Base-by-base conservation (phyloP, 2,113 vertebrate genomes). In the Ailurus styani region DNA sequence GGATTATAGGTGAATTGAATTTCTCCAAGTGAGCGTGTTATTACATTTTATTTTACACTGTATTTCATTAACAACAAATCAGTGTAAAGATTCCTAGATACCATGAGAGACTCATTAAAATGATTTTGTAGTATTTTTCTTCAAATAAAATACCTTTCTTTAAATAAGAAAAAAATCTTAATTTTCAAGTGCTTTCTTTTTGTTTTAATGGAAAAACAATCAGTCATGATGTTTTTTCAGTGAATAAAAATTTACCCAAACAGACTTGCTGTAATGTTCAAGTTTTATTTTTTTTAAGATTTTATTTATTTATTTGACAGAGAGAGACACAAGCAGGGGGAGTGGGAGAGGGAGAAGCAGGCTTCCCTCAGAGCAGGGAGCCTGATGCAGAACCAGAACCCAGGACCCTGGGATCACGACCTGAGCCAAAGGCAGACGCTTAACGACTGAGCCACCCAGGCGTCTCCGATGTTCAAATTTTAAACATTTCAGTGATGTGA, bases 1-100 rank as follows among this genome's bases (percentile, higher is more conserved):
- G 60, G 90, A 86, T 90, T 90, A 94, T 20, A 62, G 47, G 20
- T 77, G 66, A 86, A 78, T 92, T 91, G 89, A 77, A 89, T 89
- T 94, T 87, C 52, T 93, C 55, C 37, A 90, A 95, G 18, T 60
- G 29, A 91, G 34, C 17, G 81, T 42, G 77, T 92, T 88, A 68
- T 84, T 93, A 60, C 40, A 75, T 95, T 91, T 91, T n/a, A 60
- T 73, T 93, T 96, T 89, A 83, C 8, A 47, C 47, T 97, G 52
- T 45, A 88, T 84, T 96, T 95, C 60, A 91, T 70, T 90, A 66
- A 94, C 64, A 92, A 81, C 12, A 72, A 94, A 87, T 78, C 66
- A 77, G 37, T 78, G 3, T 78, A 83, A 89, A 89, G 20, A 96
- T 64, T 77, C 73, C 84, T 77, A 95, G 50, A 31, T 87, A 45